Evolutionary conservation across 2,888 invertebrate genomes (phyloP), one percentile per base, ranked within the genome.

Genomic region (Orgyia antiqua): DNA sequence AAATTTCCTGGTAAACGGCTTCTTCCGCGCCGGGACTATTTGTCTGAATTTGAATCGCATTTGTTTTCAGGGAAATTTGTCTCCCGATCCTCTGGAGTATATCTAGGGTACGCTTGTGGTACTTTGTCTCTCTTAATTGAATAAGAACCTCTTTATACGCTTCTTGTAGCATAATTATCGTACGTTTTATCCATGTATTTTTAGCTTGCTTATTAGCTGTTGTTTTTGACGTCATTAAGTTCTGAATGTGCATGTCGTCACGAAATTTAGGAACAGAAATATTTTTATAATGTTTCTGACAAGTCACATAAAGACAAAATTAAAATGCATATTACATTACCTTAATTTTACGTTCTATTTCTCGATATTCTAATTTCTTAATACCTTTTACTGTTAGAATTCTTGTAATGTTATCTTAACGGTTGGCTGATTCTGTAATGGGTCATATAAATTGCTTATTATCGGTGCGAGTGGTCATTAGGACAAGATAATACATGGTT

Each of bases 21-120:
- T 60, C 72, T 68, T 70, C 79, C 84, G 82, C 83, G 57, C 57
- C 34, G 84, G 84, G 83, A 82, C 83, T 79, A 83, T 83, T 84
- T 80, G 78, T 84, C 79, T 84, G 82, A 82, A 82, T 84, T 83
- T 83, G 79, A 83, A 83, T 83, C 79, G 76, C 82, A 82, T 83
- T 83, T 82, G 76, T 84, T 83, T 77, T 68, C 65, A 73, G 68
- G 66, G 68, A 76, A 79, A 83, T 82, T 84, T 80, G 82, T 82
- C 83, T 82, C 78, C 66, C 73, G 80, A 78, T 71, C 77, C 78
- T 64, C 68, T 39, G 33, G 76, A 68, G 76, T 72, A 63, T 73
- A 68, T 64, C 65, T 67, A 60, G 60, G 51, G 61, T 65, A 55
- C 56, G 61, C 58, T 60, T 60, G 68, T 51, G 69, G 69, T 67